These are phyloP conservation scores for Loxodonta africana DNA, from an alignment of 2,113 vertebrate genomes.

Conservation along the genomic window DNA sequence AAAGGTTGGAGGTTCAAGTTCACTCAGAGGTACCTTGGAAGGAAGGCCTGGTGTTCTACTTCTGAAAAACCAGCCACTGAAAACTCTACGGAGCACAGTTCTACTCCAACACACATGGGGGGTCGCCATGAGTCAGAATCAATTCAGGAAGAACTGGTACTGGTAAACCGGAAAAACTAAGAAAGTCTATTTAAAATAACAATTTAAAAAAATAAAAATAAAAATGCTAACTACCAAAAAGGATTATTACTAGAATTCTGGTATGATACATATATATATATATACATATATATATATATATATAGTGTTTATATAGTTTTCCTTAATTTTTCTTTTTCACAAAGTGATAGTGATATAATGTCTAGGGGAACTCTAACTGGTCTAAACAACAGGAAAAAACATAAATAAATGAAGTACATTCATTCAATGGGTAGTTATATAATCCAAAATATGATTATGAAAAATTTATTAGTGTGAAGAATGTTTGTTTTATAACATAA, in stretches of 20 bases:
- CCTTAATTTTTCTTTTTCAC: slow-evolving; percentile 34
- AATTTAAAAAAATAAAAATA: background rate
- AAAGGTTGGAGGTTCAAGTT: background rate
- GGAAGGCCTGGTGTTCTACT: background rate
- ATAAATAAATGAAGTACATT: background rate
- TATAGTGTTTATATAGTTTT: background rate
- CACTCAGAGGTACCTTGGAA: background rate
- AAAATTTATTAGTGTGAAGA: slow-evolving; percentile 36
- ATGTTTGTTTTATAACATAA: slow-evolving; percentile 49
- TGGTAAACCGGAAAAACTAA: background rate
- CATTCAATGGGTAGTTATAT: background rate
- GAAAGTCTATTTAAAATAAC: slow-evolving; percentile 52
- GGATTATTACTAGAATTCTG: slow-evolving; percentile 33
- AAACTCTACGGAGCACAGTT: background rate
- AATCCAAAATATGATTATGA: slow-evolving; percentile 29
- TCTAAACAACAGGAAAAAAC: slow-evolving; percentile 31
- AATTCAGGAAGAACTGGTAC: background rate
- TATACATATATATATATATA: background rate
- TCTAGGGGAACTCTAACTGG: background rate
- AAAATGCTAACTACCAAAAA: slow-evolving; percentile 20
- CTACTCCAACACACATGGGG: background rate
- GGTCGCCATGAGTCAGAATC: background rate
- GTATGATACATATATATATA: background rate
- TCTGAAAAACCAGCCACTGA: background rate
- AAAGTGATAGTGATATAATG: background rate